These are phyloP conservation scores for Limnephilus rhombicus DNA, from an alignment of 2,888 invertebrate genomes.

Conservation along the genomic window DNA sequence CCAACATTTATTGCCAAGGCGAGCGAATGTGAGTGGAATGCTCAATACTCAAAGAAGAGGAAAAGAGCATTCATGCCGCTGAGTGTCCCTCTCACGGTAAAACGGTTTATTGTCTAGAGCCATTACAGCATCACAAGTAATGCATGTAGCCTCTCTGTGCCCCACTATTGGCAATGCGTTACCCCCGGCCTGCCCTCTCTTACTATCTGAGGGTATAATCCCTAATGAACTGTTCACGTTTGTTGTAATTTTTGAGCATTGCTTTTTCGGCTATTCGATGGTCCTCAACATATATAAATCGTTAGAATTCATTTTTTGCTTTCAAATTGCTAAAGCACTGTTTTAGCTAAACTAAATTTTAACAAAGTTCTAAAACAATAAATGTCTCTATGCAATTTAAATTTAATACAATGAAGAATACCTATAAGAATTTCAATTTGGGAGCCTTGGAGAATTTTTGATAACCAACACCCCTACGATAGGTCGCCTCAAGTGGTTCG, in stretches of 20 bases:
- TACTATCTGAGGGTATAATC: conserved; percentile 48
- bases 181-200: background rate
- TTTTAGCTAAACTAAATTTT: too few species aligned
- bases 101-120: conserved; percentile 66
- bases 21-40: conserved; percentile 57
- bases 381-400: too few species aligned
- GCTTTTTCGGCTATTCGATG: conserved; percentile 9
- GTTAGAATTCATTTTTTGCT: too few species aligned
- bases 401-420: too few species aligned
- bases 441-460: too few species aligned
- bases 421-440: too few species aligned
- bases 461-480: too few species aligned
- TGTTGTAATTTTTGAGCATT: conserved; percentile 44
- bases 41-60: conserved; percentile 44
- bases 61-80: conserved; percentile 65
- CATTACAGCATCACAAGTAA: conserved; percentile 60
- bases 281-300: background rate
- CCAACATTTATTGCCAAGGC: conserved; percentile 59
- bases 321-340: too few species aligned
- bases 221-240: conserved; percentile 52
- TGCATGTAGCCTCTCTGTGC: conserved; percentile 55
- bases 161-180: conserved; percentile 33
- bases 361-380: too few species aligned
- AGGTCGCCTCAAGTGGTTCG: too few species aligned
- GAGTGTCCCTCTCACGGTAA: conserved; percentile 63